Evolutionary conservation across 2,113 vertebrate species (phyloP), one percentile per base, ranked within the genome.

Genomic region (Chamaea fasciata): DNA sequence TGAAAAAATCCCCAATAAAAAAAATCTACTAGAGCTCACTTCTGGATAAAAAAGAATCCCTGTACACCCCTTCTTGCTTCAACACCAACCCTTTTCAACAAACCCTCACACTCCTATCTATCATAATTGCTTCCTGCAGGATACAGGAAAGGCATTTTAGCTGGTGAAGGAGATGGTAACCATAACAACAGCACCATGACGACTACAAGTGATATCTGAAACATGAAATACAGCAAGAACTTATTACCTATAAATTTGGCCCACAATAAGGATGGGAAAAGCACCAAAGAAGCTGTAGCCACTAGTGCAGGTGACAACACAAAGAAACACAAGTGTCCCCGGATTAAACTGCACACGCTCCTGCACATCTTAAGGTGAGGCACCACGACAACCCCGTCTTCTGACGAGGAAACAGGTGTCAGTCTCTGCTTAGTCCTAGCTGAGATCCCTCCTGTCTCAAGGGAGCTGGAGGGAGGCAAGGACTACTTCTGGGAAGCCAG

Each of bases 131-230:
- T 89, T 94, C 94, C 94, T 81, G 73, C 83, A 70, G 83, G 46
- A 94, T 62, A 74, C 42, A 83, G 87, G 74, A 86, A 85, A 94
- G 68, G 76, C 31, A 13, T 77, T 83, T 64, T 37, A 92, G 75
- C 82, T 33, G 39, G 35, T 33, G 75, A 93, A 83, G 67, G 71
- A 88, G 63, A 64, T 47, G 50, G 94, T 95, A 88, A 92, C 94
- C 92, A 88, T 95, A 90, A 90, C 91, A 92, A 96, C 93, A 88
- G 85, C 85, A 90, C 94, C 79, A 93, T 92, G 90, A 90, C 93
- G 86, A 97, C 94, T 80, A 0, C 17, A 60, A 89, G 68, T 13
- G 41, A 80, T 68, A 55, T 33, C 52, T 81, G 76, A 73, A 90
- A 74, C 15, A 52, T 30, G 47, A 64, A 78, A 83, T 44, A 78